A percentile compares a stretch with the other conserved stretches of the same genome.
Conservation (phyloP, 2,888 invertebrate species). For the Geotrupes spiniger region DNA sequence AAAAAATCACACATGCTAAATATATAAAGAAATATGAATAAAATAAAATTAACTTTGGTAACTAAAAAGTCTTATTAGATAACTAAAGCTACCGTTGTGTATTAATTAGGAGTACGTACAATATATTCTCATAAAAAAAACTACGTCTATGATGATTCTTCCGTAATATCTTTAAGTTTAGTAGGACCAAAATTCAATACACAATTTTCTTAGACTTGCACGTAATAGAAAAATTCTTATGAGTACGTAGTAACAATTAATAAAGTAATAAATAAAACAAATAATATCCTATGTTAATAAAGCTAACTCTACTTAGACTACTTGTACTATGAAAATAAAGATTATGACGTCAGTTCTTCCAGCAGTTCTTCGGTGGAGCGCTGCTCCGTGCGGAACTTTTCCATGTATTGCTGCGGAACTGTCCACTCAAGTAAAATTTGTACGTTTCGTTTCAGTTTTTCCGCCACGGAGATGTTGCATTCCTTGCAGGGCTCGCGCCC, state of each 20-base stretch:
- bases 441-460: slow-evolving; percentile 70
- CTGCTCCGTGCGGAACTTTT: slow-evolving; percentile 68
- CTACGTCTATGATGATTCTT: too few relatives aligned
- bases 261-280: slow-evolving; percentile 1
- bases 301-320: slow-evolving; percentile 9
- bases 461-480: slow-evolving; percentile 56
- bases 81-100: too few relatives aligned
- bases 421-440: slow-evolving; percentile 77
- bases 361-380: slow-evolving; percentile 76
- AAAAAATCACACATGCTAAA: too few relatives aligned
- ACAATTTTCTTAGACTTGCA: too few relatives aligned
- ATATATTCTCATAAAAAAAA: too few relatives aligned
- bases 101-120: too few relatives aligned
- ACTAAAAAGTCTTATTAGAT: too few relatives aligned
- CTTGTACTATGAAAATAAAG: slow-evolving; percentile 25
- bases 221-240: too few relatives aligned
- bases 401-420: slow-evolving; percentile 75
- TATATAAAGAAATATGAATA: too few relatives aligned
- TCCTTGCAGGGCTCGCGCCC: slow-evolving; percentile 66
- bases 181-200: too few relatives aligned
- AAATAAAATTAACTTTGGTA: too few relatives aligned
- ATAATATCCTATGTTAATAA: background rate
- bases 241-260: background rate
- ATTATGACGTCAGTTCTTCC: slow-evolving; percentile 66
- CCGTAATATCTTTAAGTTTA: too few relatives aligned